Conservation (phyloP, 2,797 vertebrate species). For the Eospalax fontanierii region DNA sequence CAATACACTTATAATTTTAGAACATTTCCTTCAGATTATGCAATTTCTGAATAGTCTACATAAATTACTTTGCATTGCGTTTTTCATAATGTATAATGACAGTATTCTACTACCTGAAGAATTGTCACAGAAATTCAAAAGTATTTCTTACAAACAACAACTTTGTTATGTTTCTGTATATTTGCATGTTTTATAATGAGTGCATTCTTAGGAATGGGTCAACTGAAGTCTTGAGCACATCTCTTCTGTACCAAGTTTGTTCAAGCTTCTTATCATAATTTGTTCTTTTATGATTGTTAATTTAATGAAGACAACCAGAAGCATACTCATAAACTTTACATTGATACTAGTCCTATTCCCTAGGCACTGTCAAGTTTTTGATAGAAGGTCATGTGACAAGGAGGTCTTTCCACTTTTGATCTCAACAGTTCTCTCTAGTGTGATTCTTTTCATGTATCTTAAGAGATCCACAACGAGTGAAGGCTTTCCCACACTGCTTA, state of each 20-base stretch:
- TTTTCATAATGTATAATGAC: neutral
- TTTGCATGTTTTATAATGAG: neutral
- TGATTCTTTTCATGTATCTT: neutral
- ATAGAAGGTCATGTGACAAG: neutral
- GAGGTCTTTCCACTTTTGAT: neutral
- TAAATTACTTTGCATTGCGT: neutral
- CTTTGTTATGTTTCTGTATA: neutral
- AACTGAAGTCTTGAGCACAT: neutral
- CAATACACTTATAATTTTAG: neutral
- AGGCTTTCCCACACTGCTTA: conserved; percentile 36
- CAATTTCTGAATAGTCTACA: neutral
- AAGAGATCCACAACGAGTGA: neutral
- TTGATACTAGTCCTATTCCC: neutral
- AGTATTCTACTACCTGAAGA: neutral
- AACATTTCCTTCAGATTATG: neutral
- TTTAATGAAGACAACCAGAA: neutral
- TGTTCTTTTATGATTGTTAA: neutral
- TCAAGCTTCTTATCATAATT: neutral
- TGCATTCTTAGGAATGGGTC: neutral
- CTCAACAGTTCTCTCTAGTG: neutral
- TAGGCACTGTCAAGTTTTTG: too few species aligned
- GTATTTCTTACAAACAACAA: neutral
- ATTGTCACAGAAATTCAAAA: too few species aligned
- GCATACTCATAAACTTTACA: neutral
- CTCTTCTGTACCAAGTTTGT: neutral